Evolutionary conservation across 2,113 vertebrate species (phyloP).

Genomic region (Apteryx owenii): DNA sequence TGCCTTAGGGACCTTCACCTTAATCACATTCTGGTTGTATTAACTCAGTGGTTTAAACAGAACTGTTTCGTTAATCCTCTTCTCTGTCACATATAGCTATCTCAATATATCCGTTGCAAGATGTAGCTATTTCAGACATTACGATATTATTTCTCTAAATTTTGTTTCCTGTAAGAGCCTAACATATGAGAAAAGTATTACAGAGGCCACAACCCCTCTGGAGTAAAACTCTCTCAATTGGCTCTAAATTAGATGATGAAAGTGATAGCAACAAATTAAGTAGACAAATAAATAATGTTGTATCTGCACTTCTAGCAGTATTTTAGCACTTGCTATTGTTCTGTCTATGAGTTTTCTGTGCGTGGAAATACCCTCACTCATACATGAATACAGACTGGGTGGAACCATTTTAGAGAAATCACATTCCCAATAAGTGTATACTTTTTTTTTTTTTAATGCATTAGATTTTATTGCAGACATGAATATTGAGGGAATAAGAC

Average conservation of each 20-base stretch:
- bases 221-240: neutral
- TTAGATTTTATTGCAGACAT: neutral
- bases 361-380: neutral
- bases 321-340: neutral
- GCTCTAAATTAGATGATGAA: neutral
- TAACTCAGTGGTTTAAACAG: neutral
- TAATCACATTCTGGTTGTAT: conserved; percentile 17
- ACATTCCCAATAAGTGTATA: neutral
- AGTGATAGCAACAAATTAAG: neutral
- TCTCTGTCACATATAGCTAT: neutral
- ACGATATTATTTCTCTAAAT: neutral
- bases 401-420: neutral
- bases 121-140: neutral
- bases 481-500: neutral
- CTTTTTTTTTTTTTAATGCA: neutral
- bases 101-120: neutral
- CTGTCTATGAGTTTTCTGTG: neutral
- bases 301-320: neutral
- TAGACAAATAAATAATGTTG: neutral
- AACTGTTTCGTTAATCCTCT: neutral
- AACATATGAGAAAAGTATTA: neutral
- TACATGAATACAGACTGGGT: neutral
- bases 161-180: neutral
- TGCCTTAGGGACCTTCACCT: neutral
- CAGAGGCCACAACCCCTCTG: neutral